Percentiles rank a stretch among this genome's conserved stretches.
Evolutionary conservation across 2,797 vertebrate genomes (phyloP).

Genomic region (Myotis planiceps): DNA sequence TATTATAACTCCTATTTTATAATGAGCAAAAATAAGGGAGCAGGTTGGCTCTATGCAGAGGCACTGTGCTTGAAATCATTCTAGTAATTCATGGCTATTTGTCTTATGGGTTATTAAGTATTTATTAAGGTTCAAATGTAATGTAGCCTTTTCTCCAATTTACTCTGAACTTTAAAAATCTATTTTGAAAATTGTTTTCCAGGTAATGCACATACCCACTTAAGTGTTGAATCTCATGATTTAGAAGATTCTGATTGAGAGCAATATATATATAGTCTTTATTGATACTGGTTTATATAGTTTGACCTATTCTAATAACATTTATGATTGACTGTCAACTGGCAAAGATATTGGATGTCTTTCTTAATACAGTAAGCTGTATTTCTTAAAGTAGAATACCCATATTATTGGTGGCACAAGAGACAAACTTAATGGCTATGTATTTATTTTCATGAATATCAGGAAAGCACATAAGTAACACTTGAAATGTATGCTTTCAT

Average conservation of each 20-base stretch:
- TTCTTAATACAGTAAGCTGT: conserved; percentile 60
- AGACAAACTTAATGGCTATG: conserved; percentile 69
- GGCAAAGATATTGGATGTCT: conserved; percentile 75
- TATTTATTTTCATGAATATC: conserved; percentile 41
- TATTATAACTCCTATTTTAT: conserved; percentile 61
- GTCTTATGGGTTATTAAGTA: conserved; percentile 78
- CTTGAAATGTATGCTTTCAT: conserved; percentile 2
- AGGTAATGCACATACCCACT: conserved; percentile 71
- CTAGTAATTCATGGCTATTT: conserved; percentile 73
- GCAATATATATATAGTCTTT: conserved; percentile 46
- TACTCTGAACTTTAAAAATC: conserved; percentile 74
- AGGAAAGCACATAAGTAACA: neutral
- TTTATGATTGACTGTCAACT: conserved; percentile 76
- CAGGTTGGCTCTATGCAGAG: conserved; percentile 56
- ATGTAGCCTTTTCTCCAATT: conserved; percentile 76
- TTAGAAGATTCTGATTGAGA: conserved; percentile 63
- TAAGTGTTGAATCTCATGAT: conserved; percentile 55
- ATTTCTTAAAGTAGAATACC: conserved; percentile 81
- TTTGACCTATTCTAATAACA: conserved; percentile 70
- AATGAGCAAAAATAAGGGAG: conserved; percentile 71
- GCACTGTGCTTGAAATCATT: conserved; percentile 66
- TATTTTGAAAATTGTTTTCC: conserved; percentile 77
- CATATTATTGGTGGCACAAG: conserved; percentile 78
- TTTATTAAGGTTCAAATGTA: conserved; percentile 83
- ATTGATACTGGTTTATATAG: conserved; percentile 61